Evolutionary conservation across 1,140 invertebrate species (phyloP), one percentile per base, ranked within the genome.

Genomic region (Sycophaga agraensis): DNA sequence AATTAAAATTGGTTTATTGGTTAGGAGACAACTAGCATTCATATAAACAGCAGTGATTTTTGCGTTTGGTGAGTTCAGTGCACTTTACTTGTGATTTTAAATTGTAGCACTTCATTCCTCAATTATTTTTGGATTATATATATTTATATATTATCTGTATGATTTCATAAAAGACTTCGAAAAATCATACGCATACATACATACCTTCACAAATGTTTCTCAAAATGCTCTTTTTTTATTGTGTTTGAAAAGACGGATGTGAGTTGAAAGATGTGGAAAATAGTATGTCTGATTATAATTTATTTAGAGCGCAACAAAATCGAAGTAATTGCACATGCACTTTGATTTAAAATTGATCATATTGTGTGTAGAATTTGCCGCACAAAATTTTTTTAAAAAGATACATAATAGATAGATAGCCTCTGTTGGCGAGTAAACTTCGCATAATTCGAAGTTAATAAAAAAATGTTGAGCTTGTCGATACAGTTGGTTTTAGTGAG

Each of bases 11-110:
- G 49, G 39, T 59, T 45, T 51, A 63, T 46, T 39, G 26, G 31
- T 64, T 51, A 16, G 7, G 21, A 59, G 8, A 24, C 17, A 59
- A 34, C 17, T 37, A n/a, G 40, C 28, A 21, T 51, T 59, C n/a
- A 40, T 46, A 59, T 49, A 11, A 54, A 54, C n/a, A 43, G 14
- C n/a, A 53, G 21, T 48, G 12, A 24, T 50, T 58, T 50, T 64
- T 63, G 11, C n/a, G 48, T 40, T 57, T 53, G 12, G 14, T 42
- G 21, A 57, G 11, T n/a, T 22, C 17, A 42, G 9, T 59, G 16
- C 40, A 37, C 42, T 24, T 51, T 40, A 59, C 35, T 54, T 54
- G 34, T 64, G 62, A 64, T 64, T 59, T 64, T 45, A 57, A 19
- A 51, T 57, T 35, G 17, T 63, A 50, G 24, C 46, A 35, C 17